Percentiles rank a stretch among this genome's conserved stretches.
Evolutionary conservation across 1,140 invertebrate genomes (phyloP).

Genomic region (Episyrphus balteatus): DNA sequence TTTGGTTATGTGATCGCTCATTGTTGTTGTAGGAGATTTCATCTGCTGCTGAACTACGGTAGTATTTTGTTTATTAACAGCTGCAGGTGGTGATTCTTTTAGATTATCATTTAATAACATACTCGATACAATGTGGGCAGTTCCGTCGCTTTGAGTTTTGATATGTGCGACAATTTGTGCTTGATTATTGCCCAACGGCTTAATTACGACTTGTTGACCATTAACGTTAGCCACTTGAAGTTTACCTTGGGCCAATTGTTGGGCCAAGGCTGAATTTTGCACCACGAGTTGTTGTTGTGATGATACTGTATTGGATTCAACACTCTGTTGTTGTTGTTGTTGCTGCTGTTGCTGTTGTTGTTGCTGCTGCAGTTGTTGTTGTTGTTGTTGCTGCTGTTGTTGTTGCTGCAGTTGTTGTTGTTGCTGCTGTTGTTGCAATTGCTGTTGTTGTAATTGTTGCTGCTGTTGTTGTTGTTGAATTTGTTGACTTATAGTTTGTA

Average conservation of each 20-base stretch:
- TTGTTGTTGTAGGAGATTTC: constrained; percentile 8
- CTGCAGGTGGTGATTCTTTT: constrained; percentile 21
- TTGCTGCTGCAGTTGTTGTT: constrained; percentile 18
- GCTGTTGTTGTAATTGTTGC: constrained; percentile 4
- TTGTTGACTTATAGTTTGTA: constrained; percentile 21
- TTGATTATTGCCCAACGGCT: constrained; percentile 58
- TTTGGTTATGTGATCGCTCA: not conserved
- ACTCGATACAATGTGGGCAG: constrained; percentile 31
- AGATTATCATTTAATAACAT: constrained; percentile 17
- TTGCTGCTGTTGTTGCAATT: not conserved
- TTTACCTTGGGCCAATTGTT: constrained; percentile 66
- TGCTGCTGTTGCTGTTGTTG: constrained; percentile 18
- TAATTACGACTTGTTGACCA: constrained; percentile 69
- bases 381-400: constrained; percentile 21
- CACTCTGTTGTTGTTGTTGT: constrained; percentile 12
- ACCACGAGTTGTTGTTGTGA: constrained; percentile 55
- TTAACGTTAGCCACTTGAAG: constrained; percentile 71
- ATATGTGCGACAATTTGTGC: constrained; percentile 57
- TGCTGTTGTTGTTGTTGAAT: constrained; percentile 20
- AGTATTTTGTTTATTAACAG: not conserved
- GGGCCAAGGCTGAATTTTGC: constrained; percentile 59
- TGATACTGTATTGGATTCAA: constrained; percentile 13
- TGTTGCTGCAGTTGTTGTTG: constrained; percentile 18
- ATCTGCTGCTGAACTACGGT: constrained; percentile 5
- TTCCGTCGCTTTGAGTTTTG: constrained; percentile 38